phyloP scores from a whole-genome alignment of 2,113 vertebrate genomes.

The Cairina moschata region DNA sequence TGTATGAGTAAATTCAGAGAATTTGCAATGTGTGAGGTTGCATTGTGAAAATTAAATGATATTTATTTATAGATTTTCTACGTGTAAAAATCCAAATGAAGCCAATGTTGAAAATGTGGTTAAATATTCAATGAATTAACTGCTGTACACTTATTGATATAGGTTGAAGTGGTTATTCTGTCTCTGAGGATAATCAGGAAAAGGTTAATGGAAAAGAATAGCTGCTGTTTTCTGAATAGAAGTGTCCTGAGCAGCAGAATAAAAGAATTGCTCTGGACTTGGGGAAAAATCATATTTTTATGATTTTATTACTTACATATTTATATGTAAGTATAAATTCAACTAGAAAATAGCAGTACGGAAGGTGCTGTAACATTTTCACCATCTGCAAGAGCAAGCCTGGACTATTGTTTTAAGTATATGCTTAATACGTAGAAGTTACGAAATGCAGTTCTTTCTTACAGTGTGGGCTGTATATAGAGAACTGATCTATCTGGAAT shows the following conservation, averaged over 20 bases:
- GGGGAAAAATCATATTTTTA: neutral
- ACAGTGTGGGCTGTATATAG: neutral
- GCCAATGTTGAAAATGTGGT: neutral
- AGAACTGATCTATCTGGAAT: neutral
- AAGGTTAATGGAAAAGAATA: constrained; percentile 31
- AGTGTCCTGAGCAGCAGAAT: neutral
- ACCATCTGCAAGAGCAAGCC: neutral
- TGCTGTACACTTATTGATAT: neutral
- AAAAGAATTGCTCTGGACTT: neutral
- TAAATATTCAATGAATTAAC: neutral
- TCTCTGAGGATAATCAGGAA: neutral
- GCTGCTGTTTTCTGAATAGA: neutral
- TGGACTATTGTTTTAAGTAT: neutral
- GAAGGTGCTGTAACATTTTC: neutral
- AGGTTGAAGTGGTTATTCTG: constrained; percentile 4
- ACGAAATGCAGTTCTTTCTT: neutral
- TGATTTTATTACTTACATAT: neutral
- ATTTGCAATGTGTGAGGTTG: neutral
- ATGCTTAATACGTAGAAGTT: neutral
- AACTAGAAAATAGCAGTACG: neutral
- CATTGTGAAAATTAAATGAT: neutral
- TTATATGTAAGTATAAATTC: neutral
- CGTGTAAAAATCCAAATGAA: neutral
- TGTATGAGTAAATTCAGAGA: neutral
- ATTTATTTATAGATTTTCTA: neutral